These are phyloP conservation scores for Rhinogobio ventralis DNA, from an alignment of 2,797 vertebrate genomes.

Conservation along the genomic window DNA sequence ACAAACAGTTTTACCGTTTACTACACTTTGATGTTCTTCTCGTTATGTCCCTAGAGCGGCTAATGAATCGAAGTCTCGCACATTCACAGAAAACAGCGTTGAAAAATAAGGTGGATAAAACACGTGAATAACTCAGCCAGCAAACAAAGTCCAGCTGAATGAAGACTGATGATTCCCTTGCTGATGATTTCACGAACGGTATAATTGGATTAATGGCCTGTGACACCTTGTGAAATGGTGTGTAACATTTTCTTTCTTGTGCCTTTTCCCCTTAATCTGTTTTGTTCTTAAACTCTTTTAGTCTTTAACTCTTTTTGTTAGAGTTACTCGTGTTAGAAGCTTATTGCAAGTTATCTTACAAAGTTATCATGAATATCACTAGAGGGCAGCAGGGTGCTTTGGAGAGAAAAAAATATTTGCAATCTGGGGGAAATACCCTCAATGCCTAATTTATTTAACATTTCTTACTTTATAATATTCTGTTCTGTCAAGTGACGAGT, in stretches of 20 bases:
- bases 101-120: slow-evolving; percentile 14
- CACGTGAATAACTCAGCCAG: slow-evolving; percentile 28
- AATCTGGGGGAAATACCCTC: neutral
- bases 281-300: slow-evolving; percentile 12
- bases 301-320: neutral
- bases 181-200: slow-evolving; percentile 71
- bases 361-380: neutral
- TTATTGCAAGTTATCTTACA: neutral
- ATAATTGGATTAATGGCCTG: slow-evolving; percentile 63
- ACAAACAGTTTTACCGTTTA: neutral
- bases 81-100: neutral
- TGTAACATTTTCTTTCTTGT: slow-evolving; percentile 30
- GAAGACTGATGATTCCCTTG: slow-evolving; percentile 67
- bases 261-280: neutral
- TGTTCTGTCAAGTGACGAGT: neutral
- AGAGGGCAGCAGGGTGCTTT: slow-evolving; percentile 18
- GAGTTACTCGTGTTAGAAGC: neutral
- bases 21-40: neutral
- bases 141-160: slow-evolving; percentile 60
- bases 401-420: neutral
- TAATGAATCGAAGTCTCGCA: neutral
- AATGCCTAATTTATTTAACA: neutral
- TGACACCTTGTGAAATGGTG: slow-evolving; percentile 56
- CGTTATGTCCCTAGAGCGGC: neutral
- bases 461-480: neutral